phyloP scores from a whole-genome alignment of 2,113 vertebrate species.

The Jacana jacana region DNA sequence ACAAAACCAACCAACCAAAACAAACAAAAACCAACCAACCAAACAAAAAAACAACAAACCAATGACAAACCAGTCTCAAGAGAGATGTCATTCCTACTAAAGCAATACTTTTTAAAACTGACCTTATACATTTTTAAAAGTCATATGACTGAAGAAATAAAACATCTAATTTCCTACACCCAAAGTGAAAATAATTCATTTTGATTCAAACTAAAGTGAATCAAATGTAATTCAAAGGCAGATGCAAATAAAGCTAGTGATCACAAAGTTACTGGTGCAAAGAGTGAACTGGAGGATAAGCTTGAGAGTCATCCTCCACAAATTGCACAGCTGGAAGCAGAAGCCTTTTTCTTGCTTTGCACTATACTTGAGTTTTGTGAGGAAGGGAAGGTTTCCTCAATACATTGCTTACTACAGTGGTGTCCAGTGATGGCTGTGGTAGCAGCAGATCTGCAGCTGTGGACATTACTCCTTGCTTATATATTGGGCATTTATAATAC shows the following conservation, averaged over 20 bases:
- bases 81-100: neutral
- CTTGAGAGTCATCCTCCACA: neutral
- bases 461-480: neutral
- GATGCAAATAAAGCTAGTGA: neutral
- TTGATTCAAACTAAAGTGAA: neutral
- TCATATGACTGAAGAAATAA: neutral
- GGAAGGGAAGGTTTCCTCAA: neutral
- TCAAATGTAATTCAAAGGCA: neutral
- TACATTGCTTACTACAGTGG: neutral
- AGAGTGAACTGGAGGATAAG: neutral
- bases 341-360: neutral
- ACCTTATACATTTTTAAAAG: neutral
- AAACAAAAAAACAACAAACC: neutral
- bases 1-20: too few species aligned
- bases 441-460: neutral
- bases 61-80: neutral
- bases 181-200: neutral
- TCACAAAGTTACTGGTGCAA: neutral
- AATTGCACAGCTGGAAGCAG: neutral
- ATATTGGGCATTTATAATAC: neutral
- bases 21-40: too few species aligned
- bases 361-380: neutral
- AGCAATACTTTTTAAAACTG: neutral
- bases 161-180: neutral
- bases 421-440: neutral